A percentile compares a stretch with the other conserved stretches of the same genome.
Evolutionary conservation across 2,797 vertebrate species (phyloP).

Genomic region (Schizopygopsis pylzovi): DNA sequence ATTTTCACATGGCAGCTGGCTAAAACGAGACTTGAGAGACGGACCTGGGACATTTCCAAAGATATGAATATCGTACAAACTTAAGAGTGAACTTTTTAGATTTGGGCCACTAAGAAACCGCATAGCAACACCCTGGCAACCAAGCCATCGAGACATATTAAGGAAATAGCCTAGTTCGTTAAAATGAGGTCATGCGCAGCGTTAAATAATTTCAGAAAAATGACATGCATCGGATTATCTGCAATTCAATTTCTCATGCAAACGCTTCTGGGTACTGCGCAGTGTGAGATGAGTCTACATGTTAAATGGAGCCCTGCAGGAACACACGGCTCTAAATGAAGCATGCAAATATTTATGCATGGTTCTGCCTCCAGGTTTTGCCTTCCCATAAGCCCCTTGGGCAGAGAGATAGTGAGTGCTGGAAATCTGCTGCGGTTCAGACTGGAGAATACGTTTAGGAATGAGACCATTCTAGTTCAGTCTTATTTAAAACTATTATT

Average conservation of each 20-base stretch:
- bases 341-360: conserved; percentile 56
- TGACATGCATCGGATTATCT: conserved; percentile 71
- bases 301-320: conserved; percentile 58
- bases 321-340: conserved; percentile 53
- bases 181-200: conserved; percentile 2
- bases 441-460: neutral
- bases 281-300: conserved; percentile 57
- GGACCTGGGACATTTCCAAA: neutral
- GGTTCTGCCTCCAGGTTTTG: conserved; percentile 55
- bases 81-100: neutral
- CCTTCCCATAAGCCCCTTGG: conserved; percentile 49
- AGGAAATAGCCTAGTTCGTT: neutral
- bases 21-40: neutral
- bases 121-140: neutral
- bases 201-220: conserved; percentile 74
- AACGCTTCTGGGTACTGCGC: conserved; percentile 55
- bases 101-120: neutral
- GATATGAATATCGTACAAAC: neutral
- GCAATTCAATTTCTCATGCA: conserved; percentile 66
- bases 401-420: conserved; percentile 47
- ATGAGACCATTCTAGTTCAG: neutral
- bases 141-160: neutral
- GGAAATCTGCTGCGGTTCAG: neutral
- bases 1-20: neutral
- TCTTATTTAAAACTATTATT: neutral